These are phyloP conservation scores for Metacarcinus magister DNA, from an alignment of 2,888 invertebrate species.

Conservation along the genomic window DNA sequence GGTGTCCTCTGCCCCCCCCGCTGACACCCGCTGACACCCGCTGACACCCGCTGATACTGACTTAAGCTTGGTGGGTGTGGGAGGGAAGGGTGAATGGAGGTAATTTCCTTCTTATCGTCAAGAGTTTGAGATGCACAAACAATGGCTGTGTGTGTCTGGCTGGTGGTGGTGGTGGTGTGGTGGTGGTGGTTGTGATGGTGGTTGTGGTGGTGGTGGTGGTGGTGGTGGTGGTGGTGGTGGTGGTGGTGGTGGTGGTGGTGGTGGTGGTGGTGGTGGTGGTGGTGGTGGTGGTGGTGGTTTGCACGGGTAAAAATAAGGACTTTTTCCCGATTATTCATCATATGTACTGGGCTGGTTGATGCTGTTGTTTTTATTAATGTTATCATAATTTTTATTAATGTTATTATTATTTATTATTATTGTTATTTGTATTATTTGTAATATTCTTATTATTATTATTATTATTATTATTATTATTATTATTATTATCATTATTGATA, in stretches of 20 bases:
- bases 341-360: background rate
- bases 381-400: background rate
- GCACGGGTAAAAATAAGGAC: background rate
- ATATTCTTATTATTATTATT: background rate
- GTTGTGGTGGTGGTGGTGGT: background rate
- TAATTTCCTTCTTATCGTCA: slow-evolving; percentile 5
- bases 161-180: no score
- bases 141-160: background rate
- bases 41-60: background rate
- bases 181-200: no score
- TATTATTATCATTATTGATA: background rate
- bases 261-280: background rate
- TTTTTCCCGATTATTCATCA: background rate
- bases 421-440: background rate
- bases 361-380: background rate
- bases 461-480: background rate
- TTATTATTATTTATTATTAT: background rate
- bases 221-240: background rate
- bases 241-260: background rate
- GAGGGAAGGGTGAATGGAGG: background rate
- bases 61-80: background rate
- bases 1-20: background rate
- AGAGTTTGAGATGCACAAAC: background rate
- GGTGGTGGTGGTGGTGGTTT: background rate
- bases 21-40: background rate